These are phyloP conservation scores for Plemyria rubiginata DNA, from an alignment of 2,888 invertebrate genomes.

Conservation along the genomic window DNA sequence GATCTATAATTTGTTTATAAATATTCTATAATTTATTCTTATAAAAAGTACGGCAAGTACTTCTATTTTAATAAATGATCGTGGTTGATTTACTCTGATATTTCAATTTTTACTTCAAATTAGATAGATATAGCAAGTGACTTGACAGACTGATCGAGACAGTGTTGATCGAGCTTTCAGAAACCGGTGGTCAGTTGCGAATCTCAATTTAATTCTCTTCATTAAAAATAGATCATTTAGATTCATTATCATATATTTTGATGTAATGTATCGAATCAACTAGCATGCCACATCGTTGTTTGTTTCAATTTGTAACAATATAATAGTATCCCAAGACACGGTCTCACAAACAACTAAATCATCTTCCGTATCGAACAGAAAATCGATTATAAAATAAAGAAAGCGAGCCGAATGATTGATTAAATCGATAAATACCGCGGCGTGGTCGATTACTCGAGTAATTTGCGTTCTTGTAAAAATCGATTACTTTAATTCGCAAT, in stretches of 20 bases:
- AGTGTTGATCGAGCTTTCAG: too few species aligned
- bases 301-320: constrained; percentile 14
- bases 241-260: background rate
- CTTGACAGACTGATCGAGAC: too few species aligned
- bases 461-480: constrained; percentile 47
- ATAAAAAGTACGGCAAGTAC: too few species aligned
- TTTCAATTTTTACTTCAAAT: too few species aligned
- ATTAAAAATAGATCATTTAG: too few species aligned
- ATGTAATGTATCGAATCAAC: background rate
- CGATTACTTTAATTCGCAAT: constrained; percentile 58
- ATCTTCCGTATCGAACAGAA: constrained; percentile 32
- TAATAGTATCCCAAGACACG: constrained; percentile 8
- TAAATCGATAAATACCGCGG: constrained; percentile 44
- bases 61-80: too few species aligned
- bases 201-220: too few species aligned
- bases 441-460: constrained; percentile 41
- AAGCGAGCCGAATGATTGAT: constrained; percentile 50
- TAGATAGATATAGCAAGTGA: too few species aligned
- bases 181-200: too few species aligned
- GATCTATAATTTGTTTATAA: too few species aligned
- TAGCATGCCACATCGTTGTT: constrained; percentile 7
- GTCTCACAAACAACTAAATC: constrained; percentile 30
- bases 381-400: constrained; percentile 38
- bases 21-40: too few species aligned
- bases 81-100: too few species aligned